These are phyloP conservation scores for Lordiphosa mommai DNA, from an alignment of 1,140 invertebrate genomes.

Conservation along the genomic window DNA sequence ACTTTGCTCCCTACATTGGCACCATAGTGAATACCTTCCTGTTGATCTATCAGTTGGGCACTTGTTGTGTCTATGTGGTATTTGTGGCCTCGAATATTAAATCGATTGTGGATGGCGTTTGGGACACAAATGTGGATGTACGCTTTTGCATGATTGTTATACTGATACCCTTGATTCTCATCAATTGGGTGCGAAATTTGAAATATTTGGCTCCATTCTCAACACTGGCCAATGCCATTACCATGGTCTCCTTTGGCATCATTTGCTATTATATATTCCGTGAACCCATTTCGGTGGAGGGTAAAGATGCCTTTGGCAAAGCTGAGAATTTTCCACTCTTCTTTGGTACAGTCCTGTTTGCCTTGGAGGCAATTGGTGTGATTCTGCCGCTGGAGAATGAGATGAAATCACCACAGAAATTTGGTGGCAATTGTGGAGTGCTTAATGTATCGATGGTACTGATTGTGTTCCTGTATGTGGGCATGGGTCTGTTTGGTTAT, in stretches of 20 bases:
- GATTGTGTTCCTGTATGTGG: conserved; percentile 85
- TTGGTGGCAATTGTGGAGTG: conserved; percentile 86
- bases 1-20: conserved; percentile 83
- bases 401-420: conserved; percentile 87
- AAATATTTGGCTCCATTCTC: conserved; percentile 88
- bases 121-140: conserved; percentile 79
- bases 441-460: conserved; percentile 87
- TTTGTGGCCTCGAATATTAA: conserved; percentile 89
- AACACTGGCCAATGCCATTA: conserved; percentile 86
- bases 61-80: conserved; percentile 93
- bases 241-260: conserved; percentile 84
- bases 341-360: conserved; percentile 89
- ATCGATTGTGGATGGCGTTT: conserved; percentile 81
- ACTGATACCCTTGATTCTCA: conserved; percentile 85
- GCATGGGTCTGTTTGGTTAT: conserved; percentile 89
- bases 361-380: conserved; percentile 89
- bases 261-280: conserved; percentile 86
- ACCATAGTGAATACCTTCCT: conserved; percentile 86
- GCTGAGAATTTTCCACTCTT: conserved; percentile 82
- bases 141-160: conserved; percentile 84
- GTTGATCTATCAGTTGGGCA: conserved; percentile 91
- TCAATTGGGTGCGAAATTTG: conserved; percentile 86
- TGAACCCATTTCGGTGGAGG: conserved; percentile 81
- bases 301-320: conserved; percentile 80
- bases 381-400: conserved; percentile 91